Percentiles rank a stretch among this genome's conserved stretches.
phyloP scores from a whole-genome alignment of 2,888 invertebrate genomes.

The Neoascia interrupta region DNA sequence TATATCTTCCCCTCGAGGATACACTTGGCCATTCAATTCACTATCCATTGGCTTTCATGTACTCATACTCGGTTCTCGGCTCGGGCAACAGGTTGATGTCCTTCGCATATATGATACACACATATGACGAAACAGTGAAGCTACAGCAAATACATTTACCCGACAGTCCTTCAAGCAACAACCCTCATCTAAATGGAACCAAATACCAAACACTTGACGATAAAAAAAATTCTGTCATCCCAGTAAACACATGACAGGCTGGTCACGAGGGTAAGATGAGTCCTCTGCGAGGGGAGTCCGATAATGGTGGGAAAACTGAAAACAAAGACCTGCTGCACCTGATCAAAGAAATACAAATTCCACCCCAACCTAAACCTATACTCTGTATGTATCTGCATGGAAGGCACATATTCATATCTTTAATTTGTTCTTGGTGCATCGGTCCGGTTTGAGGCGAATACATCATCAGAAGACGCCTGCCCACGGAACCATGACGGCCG shows the following conservation, averaged over 20 bases:
- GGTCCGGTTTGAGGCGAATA: neutral
- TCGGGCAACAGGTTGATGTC: slow-evolving; percentile 51
- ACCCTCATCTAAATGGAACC: slow-evolving; percentile 40
- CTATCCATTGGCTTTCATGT: too few species aligned
- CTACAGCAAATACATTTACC: slow-evolving; percentile 1
- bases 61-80: slow-evolving; percentile 13
- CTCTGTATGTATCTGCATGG: slow-evolving; percentile 38
- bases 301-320: slow-evolving; percentile 61
- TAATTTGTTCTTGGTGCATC: slow-evolving; percentile 33
- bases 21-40: too few species aligned
- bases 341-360: slow-evolving; percentile 9
- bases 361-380: too few species aligned
- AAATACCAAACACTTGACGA: neutral
- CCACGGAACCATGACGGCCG: slow-evolving; percentile 46
- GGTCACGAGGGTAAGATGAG: slow-evolving; percentile 27
- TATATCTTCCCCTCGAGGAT: too few species aligned
- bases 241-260: slow-evolving; percentile 58
- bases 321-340: slow-evolving; percentile 51
- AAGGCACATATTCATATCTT: slow-evolving; percentile 26
- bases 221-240: slow-evolving; percentile 14
- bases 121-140: slow-evolving; percentile 35
- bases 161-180: neutral
- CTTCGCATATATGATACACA: slow-evolving; percentile 12
- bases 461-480: slow-evolving; percentile 1
- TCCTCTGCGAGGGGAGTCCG: slow-evolving; percentile 14